A percentile compares a stretch with the other conserved stretches of the same genome.
phyloP scores from a whole-genome alignment of 1,140 invertebrate species.

The Drosophila repleta region DNA sequence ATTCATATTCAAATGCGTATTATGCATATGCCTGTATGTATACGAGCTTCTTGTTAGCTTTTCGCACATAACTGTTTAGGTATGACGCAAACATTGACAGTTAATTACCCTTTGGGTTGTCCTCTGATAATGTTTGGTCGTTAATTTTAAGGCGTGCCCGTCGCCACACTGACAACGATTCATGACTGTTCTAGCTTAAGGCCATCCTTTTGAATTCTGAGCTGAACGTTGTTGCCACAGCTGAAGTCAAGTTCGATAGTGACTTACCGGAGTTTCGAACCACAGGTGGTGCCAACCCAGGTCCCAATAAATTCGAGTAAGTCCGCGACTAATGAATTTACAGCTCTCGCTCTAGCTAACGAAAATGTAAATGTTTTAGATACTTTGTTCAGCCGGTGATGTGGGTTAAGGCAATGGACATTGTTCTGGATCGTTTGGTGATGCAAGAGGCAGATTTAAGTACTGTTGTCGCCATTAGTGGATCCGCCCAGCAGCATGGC shows the following conservation, averaged over 20 bases:
- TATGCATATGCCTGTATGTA: too few species aligned
- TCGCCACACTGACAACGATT: slow-evolving; percentile 25
- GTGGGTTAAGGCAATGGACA: slow-evolving; percentile 98
- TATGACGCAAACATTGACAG: slow-evolving; percentile 48
- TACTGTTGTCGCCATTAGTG: slow-evolving; percentile 92
- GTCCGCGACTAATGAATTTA: not conserved
- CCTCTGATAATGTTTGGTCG: slow-evolving; percentile 51
- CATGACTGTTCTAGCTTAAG: slow-evolving; percentile 90
- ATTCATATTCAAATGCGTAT: too few species aligned
- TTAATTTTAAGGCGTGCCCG: slow-evolving; percentile 69
- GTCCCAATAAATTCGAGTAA: slow-evolving; percentile 86
- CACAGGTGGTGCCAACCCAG: slow-evolving; percentile 70
- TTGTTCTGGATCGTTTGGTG: slow-evolving; percentile 93
- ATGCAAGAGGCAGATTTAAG: slow-evolving; percentile 93
- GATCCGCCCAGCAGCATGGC: slow-evolving; percentile 98
- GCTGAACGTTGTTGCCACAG: slow-evolving; percentile 90
- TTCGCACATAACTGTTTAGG: too few species aligned
- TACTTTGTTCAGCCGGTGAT: slow-evolving; percentile 91
- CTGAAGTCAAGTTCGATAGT: slow-evolving; percentile 93
- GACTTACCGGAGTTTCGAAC: slow-evolving; percentile 93
- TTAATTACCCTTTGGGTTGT: slow-evolving; percentile 45
- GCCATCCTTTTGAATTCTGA: slow-evolving; percentile 92
- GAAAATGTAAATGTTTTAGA: slow-evolving; percentile 18
- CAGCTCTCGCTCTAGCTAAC: too few species aligned
- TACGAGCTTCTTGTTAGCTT: too few species aligned